These are phyloP conservation scores for Pseudolaguvia tuberculata DNA, from an alignment of 2,113 vertebrate species.

Conservation along the genomic window DNA sequence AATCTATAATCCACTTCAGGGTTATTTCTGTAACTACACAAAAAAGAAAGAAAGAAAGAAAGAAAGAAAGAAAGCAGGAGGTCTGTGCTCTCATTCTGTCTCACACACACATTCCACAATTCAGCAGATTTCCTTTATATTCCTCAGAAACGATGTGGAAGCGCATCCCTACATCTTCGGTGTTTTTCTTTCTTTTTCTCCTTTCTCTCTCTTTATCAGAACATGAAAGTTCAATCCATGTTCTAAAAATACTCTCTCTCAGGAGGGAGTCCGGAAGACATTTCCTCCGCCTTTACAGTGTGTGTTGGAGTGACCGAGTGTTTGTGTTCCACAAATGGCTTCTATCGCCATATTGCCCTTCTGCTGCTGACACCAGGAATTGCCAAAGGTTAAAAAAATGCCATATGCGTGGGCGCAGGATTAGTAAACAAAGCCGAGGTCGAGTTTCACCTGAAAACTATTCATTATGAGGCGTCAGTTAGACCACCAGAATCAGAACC, in stretches of 20 bases:
- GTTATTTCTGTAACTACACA: neutral
- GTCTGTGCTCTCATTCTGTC: constrained; percentile 3
- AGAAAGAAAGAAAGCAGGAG: neutral
- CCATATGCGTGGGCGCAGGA: neutral
- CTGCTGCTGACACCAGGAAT: neutral
- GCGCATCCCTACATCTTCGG: neutral
- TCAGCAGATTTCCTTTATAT: neutral
- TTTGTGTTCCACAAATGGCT: constrained; percentile 12
- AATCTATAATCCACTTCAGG: neutral
- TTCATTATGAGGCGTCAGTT: neutral
- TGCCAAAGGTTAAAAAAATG: neutral
- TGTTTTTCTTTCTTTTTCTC: neutral
- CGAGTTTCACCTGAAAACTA: neutral
- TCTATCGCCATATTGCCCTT: neutral
- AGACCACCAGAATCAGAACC: neutral
- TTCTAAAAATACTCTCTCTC: constrained; percentile 16
- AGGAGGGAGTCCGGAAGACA: constrained; percentile 3
- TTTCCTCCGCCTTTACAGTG: constrained; percentile 9
- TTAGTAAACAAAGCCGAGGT: neutral
- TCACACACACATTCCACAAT: neutral
- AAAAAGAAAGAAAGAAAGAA: neutral
- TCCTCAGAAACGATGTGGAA: neutral
- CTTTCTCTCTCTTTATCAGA: neutral
- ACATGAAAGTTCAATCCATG: neutral
- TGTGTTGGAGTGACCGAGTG: constrained; percentile 5